Evolutionary conservation across 2,797 vertebrate genomes (phyloP).

Genomic region (Botia kubotai): DNA sequence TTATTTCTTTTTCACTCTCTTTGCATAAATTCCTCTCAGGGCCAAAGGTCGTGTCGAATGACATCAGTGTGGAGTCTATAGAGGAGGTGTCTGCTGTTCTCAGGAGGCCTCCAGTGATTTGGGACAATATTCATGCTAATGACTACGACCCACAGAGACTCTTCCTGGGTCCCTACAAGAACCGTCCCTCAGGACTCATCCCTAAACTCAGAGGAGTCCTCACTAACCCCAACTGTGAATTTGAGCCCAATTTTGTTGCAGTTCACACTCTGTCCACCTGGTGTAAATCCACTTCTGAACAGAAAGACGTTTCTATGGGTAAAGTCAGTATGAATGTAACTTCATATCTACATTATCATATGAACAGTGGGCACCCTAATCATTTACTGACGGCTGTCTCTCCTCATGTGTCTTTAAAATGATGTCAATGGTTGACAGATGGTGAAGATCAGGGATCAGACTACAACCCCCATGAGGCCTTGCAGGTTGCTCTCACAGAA

Average conservation of each 20-base stretch:
- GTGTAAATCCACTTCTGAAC: conserved; percentile 87
- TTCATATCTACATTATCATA: neutral
- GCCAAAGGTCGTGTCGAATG: conserved; percentile 97
- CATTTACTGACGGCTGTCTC: neutral
- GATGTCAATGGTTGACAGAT: conserved; percentile 59
- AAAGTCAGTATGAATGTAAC: conserved; percentile 63
- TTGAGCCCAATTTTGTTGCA: conserved; percentile 94
- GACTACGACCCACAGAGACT: conserved; percentile 98
- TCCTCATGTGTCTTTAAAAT: neutral
- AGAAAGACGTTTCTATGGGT: conserved; percentile 92
- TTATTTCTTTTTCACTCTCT: neutral
- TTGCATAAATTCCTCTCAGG: conserved; percentile 72
- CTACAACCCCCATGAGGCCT: conserved; percentile 92
- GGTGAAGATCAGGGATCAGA: conserved; percentile 90
- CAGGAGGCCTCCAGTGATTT: conserved; percentile 93
- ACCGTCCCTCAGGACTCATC: conserved; percentile 92
- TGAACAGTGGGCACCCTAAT: neutral
- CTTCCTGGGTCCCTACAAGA: conserved; percentile 95
- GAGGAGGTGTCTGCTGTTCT: conserved; percentile 94
- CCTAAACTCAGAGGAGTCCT: conserved; percentile 92
- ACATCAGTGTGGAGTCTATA: conserved; percentile 95
- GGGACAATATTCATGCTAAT: conserved; percentile 99
- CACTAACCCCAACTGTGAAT: conserved; percentile 99
- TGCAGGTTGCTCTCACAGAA: conserved; percentile 89
- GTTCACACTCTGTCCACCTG: conserved; percentile 95